A percentile compares a stretch with the other conserved stretches of the same genome.
These are phyloP conservation scores for Panagrolaimus sp. DNA, from an alignment of 1,140 invertebrate genomes.

Conservation along the genomic window DNA sequence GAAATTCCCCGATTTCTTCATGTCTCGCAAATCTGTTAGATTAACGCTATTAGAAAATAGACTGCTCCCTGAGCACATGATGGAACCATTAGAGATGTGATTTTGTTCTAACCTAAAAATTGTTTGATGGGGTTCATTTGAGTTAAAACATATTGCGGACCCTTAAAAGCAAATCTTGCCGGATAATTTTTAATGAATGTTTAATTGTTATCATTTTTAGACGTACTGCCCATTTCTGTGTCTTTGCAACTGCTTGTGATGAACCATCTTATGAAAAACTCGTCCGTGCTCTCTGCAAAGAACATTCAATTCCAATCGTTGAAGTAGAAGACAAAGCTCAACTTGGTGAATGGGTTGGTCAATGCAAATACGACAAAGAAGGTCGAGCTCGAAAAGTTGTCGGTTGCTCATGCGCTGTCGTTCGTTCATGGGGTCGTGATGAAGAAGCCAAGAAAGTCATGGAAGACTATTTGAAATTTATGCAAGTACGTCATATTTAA, in stretches of 20 bases:
- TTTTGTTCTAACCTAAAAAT: too few relatives aligned
- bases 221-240: slow-evolving; percentile 87
- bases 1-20: too few relatives aligned
- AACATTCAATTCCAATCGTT: slow-evolving; percentile 92
- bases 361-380: slow-evolving; percentile 98
- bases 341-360: slow-evolving; percentile 94
- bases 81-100: too few relatives aligned
- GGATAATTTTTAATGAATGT: too few relatives aligned
- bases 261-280: slow-evolving; percentile 94
- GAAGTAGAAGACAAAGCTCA: slow-evolving; percentile 98
- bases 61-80: too few relatives aligned
- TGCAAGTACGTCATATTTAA: too few relatives aligned
- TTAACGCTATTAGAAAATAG: too few relatives aligned
- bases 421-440: slow-evolving; percentile 93
- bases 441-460: slow-evolving; percentile 84
- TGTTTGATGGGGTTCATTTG: too few relatives aligned
- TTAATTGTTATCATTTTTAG: slow-evolving; percentile 59
- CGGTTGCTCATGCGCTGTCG: slow-evolving; percentile 93
- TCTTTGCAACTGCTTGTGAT: slow-evolving; percentile 94
- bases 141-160: too few relatives aligned
- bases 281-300: slow-evolving; percentile 93
- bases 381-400: slow-evolving; percentile 98
- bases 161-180: too few relatives aligned
- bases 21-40: too few relatives aligned
- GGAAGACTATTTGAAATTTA: slow-evolving; percentile 78